These are phyloP conservation scores for Hemithea aestivaria DNA, from an alignment of 2,888 invertebrate species.

Conservation along the genomic window DNA sequence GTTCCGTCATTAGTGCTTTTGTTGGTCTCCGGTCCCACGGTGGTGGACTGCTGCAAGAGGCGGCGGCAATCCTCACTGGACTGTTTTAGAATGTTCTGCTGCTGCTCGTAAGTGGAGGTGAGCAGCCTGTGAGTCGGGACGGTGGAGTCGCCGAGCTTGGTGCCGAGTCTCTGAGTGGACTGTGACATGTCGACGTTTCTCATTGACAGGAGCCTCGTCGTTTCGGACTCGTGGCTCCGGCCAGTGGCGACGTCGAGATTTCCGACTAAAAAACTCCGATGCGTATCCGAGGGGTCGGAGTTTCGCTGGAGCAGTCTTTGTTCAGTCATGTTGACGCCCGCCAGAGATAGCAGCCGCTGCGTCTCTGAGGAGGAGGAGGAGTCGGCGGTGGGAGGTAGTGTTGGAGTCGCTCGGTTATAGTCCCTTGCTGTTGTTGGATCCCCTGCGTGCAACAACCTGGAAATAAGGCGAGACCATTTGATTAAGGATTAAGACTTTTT, in stretches of 20 bases:
- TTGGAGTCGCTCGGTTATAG: slow-evolving; percentile 57
- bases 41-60: slow-evolving; percentile 80
- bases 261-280: slow-evolving; percentile 71
- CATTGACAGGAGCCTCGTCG: slow-evolving; percentile 67
- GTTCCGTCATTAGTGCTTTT: slow-evolving; percentile 62
- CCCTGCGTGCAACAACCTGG: slow-evolving; percentile 66
- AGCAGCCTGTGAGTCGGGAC: slow-evolving; percentile 67
- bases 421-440: slow-evolving; percentile 63
- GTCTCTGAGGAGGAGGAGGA: slow-evolving; percentile 64
- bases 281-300: slow-evolving; percentile 71
- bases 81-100: slow-evolving; percentile 80
- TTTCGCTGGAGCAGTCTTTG: slow-evolving; percentile 75
- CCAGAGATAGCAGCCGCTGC: slow-evolving; percentile 70
- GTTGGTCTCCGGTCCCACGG: slow-evolving; percentile 62
- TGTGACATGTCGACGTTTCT: slow-evolving; percentile 71
- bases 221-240: slow-evolving; percentile 62
- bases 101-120: slow-evolving; percentile 78
- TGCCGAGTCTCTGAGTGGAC: slow-evolving; percentile 66
- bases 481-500: too few relatives aligned
- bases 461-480: too few relatives aligned
- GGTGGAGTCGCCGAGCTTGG: slow-evolving; percentile 53
- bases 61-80: slow-evolving; percentile 85
- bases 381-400: slow-evolving; percentile 54
- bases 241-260: slow-evolving; percentile 53
- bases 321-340: slow-evolving; percentile 76